Base-by-base conservation (phyloP, 2,888 invertebrate genomes). In the Leptinotarsa rubiginosa region DNA sequence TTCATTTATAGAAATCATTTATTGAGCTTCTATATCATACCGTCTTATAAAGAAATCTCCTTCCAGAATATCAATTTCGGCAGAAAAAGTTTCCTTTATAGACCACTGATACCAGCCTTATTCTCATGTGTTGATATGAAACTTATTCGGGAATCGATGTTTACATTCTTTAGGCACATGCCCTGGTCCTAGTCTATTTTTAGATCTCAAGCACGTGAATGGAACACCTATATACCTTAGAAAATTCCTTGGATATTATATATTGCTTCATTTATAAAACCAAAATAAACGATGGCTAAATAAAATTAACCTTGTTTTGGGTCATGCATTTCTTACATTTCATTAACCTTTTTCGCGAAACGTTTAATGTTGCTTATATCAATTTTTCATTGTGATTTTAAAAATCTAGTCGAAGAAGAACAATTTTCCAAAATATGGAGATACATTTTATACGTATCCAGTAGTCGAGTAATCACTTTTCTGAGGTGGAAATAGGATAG, bases 241-340 rank as follows among this genome's bases (percentile, higher is more conserved):
- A 31, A 62, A 62, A 62, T 62, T 62, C 62, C 62, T 62, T 62
- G n/a, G 41, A 62, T 62, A 62, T 62, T 31, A 62, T 31, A 62
- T 62, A 62, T 62, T 62, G 62, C 41, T 62, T 41, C 62, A 62
- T 62, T 62, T 62, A 62, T 62, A 62, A 54, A 4, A 68, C 54
- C 68, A 52, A 68, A 68, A 68, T 68, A 68, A 68, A 68, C 68
- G 54, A 15, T 54, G 18, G 25, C 54, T 68, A 68, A 54, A 41
- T 54, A 54, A 54, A 68, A 68, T 31, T 25, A 54, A 68, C 54
- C 68, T 68, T 68, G 68, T 68, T 68, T 68, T 54, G 54, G 68
- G 68, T 68, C 52, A 52, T 41, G 47, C 49, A 54, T 47, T 54
- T 68, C 54, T 54, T 31, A 54, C 54, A 54, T 68, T 67, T 25